phyloP scores from a whole-genome alignment of 2,113 vertebrate genomes.

The Rhinoptilus africanus region DNA sequence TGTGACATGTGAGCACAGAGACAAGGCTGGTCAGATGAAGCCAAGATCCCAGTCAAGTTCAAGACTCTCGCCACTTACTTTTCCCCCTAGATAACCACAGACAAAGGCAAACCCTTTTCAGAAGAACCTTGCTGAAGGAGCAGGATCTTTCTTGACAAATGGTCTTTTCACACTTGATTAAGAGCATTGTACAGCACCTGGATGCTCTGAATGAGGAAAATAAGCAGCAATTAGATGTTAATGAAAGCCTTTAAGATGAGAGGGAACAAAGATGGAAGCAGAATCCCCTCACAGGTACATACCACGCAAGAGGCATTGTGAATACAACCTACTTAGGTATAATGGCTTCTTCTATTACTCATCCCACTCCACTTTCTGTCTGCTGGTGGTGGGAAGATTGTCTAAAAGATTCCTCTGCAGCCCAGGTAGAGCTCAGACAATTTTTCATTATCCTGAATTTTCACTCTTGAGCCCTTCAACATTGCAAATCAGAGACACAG shows the following conservation, averaged over 20 bases:
- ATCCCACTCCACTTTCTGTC: neutral
- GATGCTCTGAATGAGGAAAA: slow-evolving; percentile 28
- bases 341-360: neutral
- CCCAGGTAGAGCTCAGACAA: neutral
- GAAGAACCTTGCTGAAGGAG: neutral
- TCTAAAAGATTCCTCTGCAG: neutral
- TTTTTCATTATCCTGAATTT: neutral
- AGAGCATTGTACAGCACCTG: neutral
- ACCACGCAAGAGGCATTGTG: neutral
- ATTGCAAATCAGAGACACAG: neutral
- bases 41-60: neutral
- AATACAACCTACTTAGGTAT: neutral
- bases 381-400: neutral
- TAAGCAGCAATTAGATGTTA: slow-evolving; percentile 18
- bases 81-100: neutral
- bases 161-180: neutral
- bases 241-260: neutral
- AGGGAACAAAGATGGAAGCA: neutral
- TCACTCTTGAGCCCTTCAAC: neutral
- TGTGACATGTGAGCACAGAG: neutral
- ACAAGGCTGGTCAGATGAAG: neutral
- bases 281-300: neutral
- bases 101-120: neutral
- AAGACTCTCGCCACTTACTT: neutral
- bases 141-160: neutral